Percentiles rank a stretch among this genome's conserved stretches.
These are phyloP conservation scores for Channa striata DNA, from an alignment of 2,797 vertebrate species.

Conservation along the genomic window DNA sequence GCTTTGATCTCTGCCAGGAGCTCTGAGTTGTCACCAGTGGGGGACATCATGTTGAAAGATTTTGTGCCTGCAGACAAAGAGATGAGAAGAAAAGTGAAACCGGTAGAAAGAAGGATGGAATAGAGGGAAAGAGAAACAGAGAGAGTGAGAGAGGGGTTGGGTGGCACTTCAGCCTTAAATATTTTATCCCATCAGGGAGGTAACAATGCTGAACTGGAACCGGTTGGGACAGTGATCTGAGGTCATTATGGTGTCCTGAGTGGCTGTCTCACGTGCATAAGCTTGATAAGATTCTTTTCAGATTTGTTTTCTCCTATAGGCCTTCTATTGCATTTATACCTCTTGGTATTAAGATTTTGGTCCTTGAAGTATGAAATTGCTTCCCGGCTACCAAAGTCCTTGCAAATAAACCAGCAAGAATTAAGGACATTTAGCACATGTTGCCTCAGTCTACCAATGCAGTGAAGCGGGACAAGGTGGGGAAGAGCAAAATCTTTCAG, in stretches of 20 bases:
- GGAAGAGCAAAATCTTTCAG: not conserved
- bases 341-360: not conserved
- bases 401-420: conserved; percentile 4
- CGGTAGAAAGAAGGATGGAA: conserved; percentile 49
- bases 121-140: conserved; percentile 44
- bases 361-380: not conserved
- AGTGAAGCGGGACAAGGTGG: conserved; percentile 21
- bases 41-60: conserved; percentile 99
- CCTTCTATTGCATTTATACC: conserved; percentile 5
- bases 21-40: conserved; percentile 96
- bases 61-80: conserved; percentile 90
- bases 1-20: conserved; percentile 99
- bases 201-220: conserved; percentile 63
- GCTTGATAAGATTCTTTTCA: conserved; percentile 16
- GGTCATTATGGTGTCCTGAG: conserved; percentile 40
- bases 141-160: conserved; percentile 60
- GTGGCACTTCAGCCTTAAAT: conserved; percentile 76
- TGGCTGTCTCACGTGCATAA: conserved; percentile 14
- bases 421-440: conserved; percentile 9
- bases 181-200: conserved; percentile 72
- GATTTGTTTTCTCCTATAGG: conserved; percentile 12
- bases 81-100: conserved; percentile 69
- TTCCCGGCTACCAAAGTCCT: not conserved
- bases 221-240: conserved; percentile 49
- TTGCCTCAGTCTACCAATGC: conserved; percentile 21